A percentile compares a stretch with the other conserved stretches of the same genome.
phyloP scores from a whole-genome alignment of 2,797 vertebrate genomes.

The Meda fulgida region DNA sequence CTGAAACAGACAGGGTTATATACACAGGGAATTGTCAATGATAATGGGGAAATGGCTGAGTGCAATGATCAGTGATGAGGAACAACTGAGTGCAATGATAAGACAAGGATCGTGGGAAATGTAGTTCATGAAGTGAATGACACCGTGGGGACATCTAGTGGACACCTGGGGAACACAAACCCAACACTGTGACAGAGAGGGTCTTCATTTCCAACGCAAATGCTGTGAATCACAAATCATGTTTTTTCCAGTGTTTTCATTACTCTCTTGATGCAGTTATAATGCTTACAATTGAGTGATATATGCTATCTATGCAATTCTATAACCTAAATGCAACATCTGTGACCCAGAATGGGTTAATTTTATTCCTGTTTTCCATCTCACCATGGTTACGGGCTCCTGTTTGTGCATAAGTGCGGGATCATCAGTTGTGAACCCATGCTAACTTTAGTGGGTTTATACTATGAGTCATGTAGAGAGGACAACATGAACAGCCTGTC shows the following conservation, averaged over 20 bases:
- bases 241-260: not conserved
- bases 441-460: slow-evolving; percentile 20
- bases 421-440: slow-evolving; percentile 24
- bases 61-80: no score
- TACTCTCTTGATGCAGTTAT: not conserved
- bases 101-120: no score
- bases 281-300: not conserved
- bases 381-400: slow-evolving; percentile 45
- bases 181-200: no score
- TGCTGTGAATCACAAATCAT: slow-evolving; percentile 46
- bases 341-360: slow-evolving; percentile 24
- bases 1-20: no score
- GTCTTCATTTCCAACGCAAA: slow-evolving; percentile 49
- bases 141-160: no score
- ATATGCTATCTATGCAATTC: slow-evolving; percentile 19
- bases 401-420: slow-evolving; percentile 13
- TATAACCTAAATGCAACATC: slow-evolving; percentile 27
- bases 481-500: slow-evolving; percentile 22
- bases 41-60: no score
- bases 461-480: slow-evolving; percentile 33
- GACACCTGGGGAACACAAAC: no score
- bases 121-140: no score
- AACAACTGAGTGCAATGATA: no score
- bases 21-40: no score
- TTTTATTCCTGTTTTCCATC: slow-evolving; percentile 32